Evolutionary conservation across 2,888 invertebrate genomes (phyloP), one percentile per base, ranked within the genome.

Genomic region (Melipona bicolor): DNA sequence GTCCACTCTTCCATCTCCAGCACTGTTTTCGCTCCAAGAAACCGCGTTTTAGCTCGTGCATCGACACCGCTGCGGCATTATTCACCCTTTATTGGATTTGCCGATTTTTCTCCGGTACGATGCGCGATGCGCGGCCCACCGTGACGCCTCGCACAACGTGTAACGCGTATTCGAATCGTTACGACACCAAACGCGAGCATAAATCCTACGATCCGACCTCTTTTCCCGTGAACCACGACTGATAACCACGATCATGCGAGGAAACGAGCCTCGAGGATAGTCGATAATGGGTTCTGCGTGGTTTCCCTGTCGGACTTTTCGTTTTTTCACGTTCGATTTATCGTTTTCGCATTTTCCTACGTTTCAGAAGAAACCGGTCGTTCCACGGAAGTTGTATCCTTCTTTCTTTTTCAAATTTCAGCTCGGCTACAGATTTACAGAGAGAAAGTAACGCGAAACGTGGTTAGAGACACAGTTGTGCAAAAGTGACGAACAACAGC

Each of bases 31-130:
- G 36, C 36, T 27, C 52, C 52, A 27, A 50, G 54, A n/a, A 59
- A 71, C n/a, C 17, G 36, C 17, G n/a, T 17, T n/a, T n/a, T n/a
- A 50, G 27, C n/a, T 24, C 32, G 21, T 24, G 67, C 49, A 50
- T 27, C 52, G 36, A 64, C 76, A 73, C 64, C 59, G 76, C 72
- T 86, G 77, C 79, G 86, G 86, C 93, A 92, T 93, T 93, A 93
- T 92, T 94, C 93, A 93, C 91, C 90, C 90, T 92, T 93, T 93
- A 93, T 93, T 93, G 89, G 90, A 93, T 92, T 92, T 91, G 89
- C 87, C 92, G 92, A 93, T 93, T 93, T 91, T 91, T 89, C 69
- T 32, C 81, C 88, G 80, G 81, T 86, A 87, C 88, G 89, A 92
- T 84, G 78, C 87, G 85, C 83, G 87, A 67, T 81, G 83, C 85